Conservation (phyloP, 2,888 invertebrate genomes). For the Trichogramma evanescens region DNA sequence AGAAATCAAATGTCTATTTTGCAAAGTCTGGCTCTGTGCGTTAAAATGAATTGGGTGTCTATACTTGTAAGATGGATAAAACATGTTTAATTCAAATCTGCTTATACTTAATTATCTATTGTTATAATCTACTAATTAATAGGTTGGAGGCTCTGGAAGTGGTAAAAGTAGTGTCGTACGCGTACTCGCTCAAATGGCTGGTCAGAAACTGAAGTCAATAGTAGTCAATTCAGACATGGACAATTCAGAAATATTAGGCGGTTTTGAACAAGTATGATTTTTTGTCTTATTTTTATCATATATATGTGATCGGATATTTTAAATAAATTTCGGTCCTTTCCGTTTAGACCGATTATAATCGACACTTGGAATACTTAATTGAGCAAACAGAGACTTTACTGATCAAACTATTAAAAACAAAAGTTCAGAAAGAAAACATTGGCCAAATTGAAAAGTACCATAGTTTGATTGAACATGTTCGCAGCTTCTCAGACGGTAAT, state of each 20-base stretch:
- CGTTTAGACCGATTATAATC: conserved; percentile 59
- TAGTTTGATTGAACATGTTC: conserved; percentile 32
- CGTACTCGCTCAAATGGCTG: conserved; percentile 67
- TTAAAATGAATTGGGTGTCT: conserved; percentile 87
- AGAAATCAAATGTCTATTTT: conserved; percentile 60
- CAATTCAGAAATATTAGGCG: conserved; percentile 88
- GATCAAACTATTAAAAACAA: conserved; percentile 49
- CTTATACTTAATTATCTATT: neutral
- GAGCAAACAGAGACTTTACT: conserved; percentile 54
- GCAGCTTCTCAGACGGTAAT: conserved; percentile 35
- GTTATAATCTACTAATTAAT: conserved; percentile 7
- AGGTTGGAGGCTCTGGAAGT: conserved; percentile 68
- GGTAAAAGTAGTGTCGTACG: conserved; percentile 78
- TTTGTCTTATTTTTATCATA: neutral
- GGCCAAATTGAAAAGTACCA: conserved; percentile 32
- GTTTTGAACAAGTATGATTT: conserved; percentile 82
- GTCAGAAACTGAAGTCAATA: conserved; percentile 66
- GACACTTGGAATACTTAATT: conserved; percentile 66
- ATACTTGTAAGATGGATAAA: conserved; percentile 62
- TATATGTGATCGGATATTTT: neutral
- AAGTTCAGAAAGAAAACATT: conserved; percentile 28
- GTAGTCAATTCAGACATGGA: conserved; percentile 89
- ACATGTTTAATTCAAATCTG: neutral
- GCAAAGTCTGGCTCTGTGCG: conserved; percentile 76
- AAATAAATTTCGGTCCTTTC: conserved; percentile 1